A percentile compares a stretch with the other conserved stretches of the same genome.
Conservation (phyloP, 2,888 invertebrate species). For the Neoascia interrupta region DNA sequence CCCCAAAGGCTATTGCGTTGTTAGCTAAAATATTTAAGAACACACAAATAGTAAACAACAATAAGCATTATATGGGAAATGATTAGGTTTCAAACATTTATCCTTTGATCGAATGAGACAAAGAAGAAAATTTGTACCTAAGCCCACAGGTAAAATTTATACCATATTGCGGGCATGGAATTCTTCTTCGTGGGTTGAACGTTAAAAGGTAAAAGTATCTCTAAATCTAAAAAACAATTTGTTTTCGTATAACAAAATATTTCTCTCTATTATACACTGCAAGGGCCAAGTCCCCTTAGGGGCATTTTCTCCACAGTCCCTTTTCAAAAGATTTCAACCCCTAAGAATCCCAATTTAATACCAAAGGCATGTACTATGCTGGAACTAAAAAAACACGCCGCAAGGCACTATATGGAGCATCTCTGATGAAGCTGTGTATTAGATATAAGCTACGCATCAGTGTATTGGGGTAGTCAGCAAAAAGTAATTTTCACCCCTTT, state of each 20-base stretch:
- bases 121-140: slow-evolving; percentile 11
- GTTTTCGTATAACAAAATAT: slow-evolving; percentile 40
- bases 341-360: slow-evolving; percentile 32
- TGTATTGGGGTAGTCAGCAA: neutral
- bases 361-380: slow-evolving; percentile 24
- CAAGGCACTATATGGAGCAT: too few species aligned
- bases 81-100: too few species aligned
- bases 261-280: slow-evolving; percentile 19
- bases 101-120: slow-evolving; percentile 23
- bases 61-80: too few species aligned
- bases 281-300: slow-evolving; percentile 5
- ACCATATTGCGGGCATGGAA: slow-evolving; percentile 13
- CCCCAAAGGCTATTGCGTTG: too few species aligned
- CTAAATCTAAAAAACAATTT: slow-evolving; percentile 53
- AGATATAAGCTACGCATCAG: neutral
- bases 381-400: too few species aligned
- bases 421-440: too few species aligned
- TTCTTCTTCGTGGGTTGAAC: neutral
- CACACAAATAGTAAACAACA: too few species aligned
- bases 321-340: slow-evolving; percentile 20
- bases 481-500: slow-evolving; percentile 34
- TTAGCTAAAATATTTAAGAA: too few species aligned
- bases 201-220: slow-evolving; percentile 21
- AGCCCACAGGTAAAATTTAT: slow-evolving; percentile 22
- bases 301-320: slow-evolving; percentile 12